Percentiles rank a stretch among this genome's conserved stretches.
These are phyloP conservation scores for Hippocampus kuda DNA, from an alignment of 2,797 vertebrate species.

Conservation along the genomic window DNA sequence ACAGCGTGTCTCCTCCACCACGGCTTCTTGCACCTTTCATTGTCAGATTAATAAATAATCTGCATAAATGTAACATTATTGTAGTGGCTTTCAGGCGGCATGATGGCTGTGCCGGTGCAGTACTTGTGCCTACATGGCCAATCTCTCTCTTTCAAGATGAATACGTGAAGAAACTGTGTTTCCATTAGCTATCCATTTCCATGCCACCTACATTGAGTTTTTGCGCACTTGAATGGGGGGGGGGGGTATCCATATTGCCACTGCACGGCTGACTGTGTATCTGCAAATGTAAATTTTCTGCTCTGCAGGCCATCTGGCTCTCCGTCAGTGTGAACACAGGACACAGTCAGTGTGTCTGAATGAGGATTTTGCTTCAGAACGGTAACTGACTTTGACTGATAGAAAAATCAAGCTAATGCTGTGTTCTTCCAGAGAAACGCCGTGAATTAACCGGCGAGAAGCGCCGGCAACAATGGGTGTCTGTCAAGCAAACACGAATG, in stretches of 20 bases:
- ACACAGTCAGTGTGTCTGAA: not conserved
- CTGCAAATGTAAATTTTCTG: not conserved
- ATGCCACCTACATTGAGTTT: constrained; percentile 60
- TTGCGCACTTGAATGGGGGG: constrained; percentile 3
- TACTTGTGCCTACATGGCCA: constrained; percentile 31
- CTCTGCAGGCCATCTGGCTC: not conserved
- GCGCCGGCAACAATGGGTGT: constrained; percentile 64
- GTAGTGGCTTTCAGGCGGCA: constrained; percentile 65
- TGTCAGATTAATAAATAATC: constrained; percentile 71
- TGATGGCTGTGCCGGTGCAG: constrained; percentile 35
- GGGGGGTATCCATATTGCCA: not conserved
- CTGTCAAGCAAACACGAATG: constrained; percentile 69
- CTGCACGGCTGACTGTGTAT: not conserved
- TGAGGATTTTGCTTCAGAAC: not conserved
- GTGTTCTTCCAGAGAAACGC: constrained; percentile 54
- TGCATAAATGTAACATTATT: constrained; percentile 63
- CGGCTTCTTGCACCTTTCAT: constrained; percentile 62
- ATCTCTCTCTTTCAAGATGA: constrained; percentile 71
- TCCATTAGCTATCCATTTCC: constrained; percentile 64
- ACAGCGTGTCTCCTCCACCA: constrained; percentile 27
- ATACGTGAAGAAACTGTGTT: constrained; percentile 62
- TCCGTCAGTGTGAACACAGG: constrained; percentile 2
- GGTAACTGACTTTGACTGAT: constrained; percentile 45
- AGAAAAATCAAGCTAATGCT: constrained; percentile 55
- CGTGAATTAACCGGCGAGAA: constrained; percentile 62